Base-by-base conservation (phyloP, 2,888 invertebrate species). In the Anorthoa munda region DNA sequence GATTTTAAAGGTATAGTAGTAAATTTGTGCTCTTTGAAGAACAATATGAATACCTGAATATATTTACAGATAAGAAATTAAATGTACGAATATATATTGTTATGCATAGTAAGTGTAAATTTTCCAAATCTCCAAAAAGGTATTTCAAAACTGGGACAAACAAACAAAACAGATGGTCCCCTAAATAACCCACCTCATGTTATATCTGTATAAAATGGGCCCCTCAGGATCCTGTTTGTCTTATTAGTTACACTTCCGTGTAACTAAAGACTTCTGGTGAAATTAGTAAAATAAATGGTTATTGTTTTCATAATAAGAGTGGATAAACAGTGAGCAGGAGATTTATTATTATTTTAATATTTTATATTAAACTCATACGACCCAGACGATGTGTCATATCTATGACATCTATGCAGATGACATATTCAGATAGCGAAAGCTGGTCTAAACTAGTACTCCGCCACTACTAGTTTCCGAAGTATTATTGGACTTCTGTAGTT, bases 201-300 rank as follows among this genome's bases (percentile, higher is more conserved):
- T 56, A 73, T 66, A 76, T 67, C 45, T 67, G 9, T 56, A 50
- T 50, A 50, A 50, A 63, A 68, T 45, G 21, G 63, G 15, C 9
- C 55, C 67, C 68, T 18, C 12, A 15, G 39, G 12, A 48, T 21
- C 18, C 26, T 18, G 4, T 73, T 66, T 73, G 21, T 76, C 73
- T 66, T 73, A 66, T 55, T 55, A 76, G 23, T 26, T 66, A 50
- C 26, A 56, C 39, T 26, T 45, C 13, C 48, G 13, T 18, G 26
- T 26, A n/a, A 53, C 72, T n/a, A 17, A 23, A 48, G 39, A 21
- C 45, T 45, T 45, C 4, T 21, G 13, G 15, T 50, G 39, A 26
- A 66, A 77, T 17, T 48, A 1, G 21, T 2, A 39, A 63, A 55
- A 48, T 55, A 46, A 46, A 63, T 46, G n/a, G 5, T 45, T 51